These are phyloP conservation scores for Cephus spinipes DNA, from an alignment of 2,888 invertebrate genomes.

Conservation along the genomic window DNA sequence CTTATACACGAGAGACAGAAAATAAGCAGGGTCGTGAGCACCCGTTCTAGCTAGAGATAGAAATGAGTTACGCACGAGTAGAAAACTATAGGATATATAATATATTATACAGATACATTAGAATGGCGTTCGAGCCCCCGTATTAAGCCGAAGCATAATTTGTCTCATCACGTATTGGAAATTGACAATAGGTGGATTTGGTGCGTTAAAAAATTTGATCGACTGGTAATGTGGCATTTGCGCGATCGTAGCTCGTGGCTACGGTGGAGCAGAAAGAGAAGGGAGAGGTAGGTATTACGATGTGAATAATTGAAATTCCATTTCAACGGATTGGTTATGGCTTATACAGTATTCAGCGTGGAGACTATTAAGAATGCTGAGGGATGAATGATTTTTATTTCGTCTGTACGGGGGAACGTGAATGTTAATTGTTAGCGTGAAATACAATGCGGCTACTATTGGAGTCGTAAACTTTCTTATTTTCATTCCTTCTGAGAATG, in stretches of 20 bases:
- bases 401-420: background rate
- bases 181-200: background rate
- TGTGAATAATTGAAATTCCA: background rate
- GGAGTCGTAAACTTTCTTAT: background rate
- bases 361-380: background rate
- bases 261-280: background rate
- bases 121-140: background rate
- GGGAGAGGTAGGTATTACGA: background rate
- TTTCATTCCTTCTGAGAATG: background rate
- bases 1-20: background rate
- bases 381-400: background rate
- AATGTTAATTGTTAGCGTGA: background rate
- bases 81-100: background rate
- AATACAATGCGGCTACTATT: background rate
- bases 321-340: background rate
- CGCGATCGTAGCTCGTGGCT: background rate
- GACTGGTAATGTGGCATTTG: background rate
- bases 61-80: constrained; percentile 5
- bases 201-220: background rate
- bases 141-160: background rate
- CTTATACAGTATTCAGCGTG: background rate
- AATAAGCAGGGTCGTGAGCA: constrained; percentile 7
- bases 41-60: constrained; percentile 20
- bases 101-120: background rate
- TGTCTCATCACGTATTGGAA: background rate